Evolutionary conservation across 2,113 vertebrate species (phyloP).

Genomic region (Alexandromys fortis): DNA sequence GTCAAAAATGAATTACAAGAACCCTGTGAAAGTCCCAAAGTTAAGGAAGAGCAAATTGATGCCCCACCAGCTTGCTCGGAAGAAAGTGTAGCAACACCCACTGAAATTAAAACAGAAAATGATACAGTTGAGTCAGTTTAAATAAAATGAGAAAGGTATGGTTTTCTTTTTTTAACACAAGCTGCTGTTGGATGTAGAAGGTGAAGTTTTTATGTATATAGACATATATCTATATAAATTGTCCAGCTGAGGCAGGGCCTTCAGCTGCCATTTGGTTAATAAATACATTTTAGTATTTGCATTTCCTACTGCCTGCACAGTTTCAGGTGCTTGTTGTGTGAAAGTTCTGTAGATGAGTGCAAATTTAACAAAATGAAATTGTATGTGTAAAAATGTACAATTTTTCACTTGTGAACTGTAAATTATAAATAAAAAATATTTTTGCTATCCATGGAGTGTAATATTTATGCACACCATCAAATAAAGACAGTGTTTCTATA

Average conservation of each 20-base stretch:
- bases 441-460: slow-evolving; percentile 97
- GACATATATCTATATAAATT: slow-evolving; percentile 79
- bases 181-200: slow-evolving; percentile 87
- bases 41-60: slow-evolving; percentile 91
- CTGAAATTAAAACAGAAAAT: slow-evolving; percentile 88
- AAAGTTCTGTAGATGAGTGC: slow-evolving; percentile 90
- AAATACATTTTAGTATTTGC: slow-evolving; percentile 99
- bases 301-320: slow-evolving; percentile 91
- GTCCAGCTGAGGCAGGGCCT: slow-evolving; percentile 90
- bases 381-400: slow-evolving; percentile 90
- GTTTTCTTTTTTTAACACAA: slow-evolving; percentile 81
- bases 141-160: slow-evolving; percentile 82
- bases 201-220: slow-evolving; percentile 88
- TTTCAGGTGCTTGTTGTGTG: slow-evolving; percentile 94
- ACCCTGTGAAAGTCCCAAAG: slow-evolving; percentile 84
- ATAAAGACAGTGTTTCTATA: slow-evolving; percentile 86
- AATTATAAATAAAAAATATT: slow-evolving; percentile 99
- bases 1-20: slow-evolving; percentile 91
- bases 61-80: slow-evolving; percentile 84
- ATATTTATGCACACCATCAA: slow-evolving; percentile 92
- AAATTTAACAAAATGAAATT: slow-evolving; percentile 88
- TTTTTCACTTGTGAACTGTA: slow-evolving; percentile 91
- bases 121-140: slow-evolving; percentile 85
- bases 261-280: slow-evolving; percentile 90
- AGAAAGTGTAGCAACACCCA: slow-evolving; percentile 84